A percentile compares a stretch with the other conserved stretches of the same genome.
Conservation (phyloP, 1,140 invertebrate species). For the Bombus terrestris region DNA sequence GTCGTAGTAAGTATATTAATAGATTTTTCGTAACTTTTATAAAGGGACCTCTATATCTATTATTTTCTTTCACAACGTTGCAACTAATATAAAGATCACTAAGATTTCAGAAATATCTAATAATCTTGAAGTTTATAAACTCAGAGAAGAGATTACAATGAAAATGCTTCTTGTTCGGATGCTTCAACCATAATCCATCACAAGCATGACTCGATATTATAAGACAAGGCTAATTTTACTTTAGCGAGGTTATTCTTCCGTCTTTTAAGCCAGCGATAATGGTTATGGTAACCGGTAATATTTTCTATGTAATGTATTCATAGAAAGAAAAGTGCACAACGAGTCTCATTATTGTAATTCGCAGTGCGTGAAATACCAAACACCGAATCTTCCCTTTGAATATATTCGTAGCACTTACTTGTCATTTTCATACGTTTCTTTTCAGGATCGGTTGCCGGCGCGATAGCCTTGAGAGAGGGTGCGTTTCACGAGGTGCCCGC, state of each 20-base stretch:
- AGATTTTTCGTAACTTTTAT: neutral
- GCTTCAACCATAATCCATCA: neutral
- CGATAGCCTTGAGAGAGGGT: conserved; percentile 11
- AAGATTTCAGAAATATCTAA: neutral
- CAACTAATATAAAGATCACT: too few species aligned
- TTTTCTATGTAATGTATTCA: neutral
- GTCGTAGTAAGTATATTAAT: neutral
- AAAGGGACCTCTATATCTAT: neutral
- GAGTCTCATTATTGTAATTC: conserved; percentile 19
- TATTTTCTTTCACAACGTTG: too few species aligned
- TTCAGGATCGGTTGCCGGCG: conserved; percentile 18
- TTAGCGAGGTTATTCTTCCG: neutral
- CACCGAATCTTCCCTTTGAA: neutral
- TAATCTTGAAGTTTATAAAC: neutral
- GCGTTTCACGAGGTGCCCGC: conserved; percentile 38
- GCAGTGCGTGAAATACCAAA: neutral
- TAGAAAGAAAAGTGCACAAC: neutral
- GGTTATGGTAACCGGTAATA: too few species aligned
- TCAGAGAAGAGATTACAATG: neutral
- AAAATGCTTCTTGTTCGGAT: neutral
- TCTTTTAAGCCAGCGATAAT: neutral
- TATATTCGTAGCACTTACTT: neutral
- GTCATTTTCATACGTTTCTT: conserved; percentile 44
- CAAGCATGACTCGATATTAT: neutral
- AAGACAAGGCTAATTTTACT: neutral